Evolutionary conservation across 2,888 invertebrate species (phyloP).

Genomic region (Macaria notata): DNA sequence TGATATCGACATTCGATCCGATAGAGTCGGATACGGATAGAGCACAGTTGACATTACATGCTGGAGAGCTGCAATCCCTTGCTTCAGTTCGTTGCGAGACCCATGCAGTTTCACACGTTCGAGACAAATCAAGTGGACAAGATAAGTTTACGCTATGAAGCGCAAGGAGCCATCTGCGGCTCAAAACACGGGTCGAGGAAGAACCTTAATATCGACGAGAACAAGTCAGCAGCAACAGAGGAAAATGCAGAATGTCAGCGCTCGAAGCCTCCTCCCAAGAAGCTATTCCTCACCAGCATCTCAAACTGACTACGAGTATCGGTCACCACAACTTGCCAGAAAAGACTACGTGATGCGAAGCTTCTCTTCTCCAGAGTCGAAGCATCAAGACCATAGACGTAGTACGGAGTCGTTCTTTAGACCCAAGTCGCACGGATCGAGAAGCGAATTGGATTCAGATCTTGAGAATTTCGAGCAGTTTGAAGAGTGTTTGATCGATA

Average conservation of each 20-base stretch:
- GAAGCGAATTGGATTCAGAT: slow-evolving; percentile 69
- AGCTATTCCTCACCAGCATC: slow-evolving; percentile 70
- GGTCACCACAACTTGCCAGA: slow-evolving; percentile 38
- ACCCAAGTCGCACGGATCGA: slow-evolving; percentile 62
- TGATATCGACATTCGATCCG: slow-evolving; percentile 69
- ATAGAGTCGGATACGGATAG: slow-evolving; percentile 61
- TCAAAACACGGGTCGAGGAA: slow-evolving; percentile 54
- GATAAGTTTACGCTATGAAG: slow-evolving; percentile 49
- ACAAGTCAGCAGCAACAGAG: slow-evolving; percentile 66
- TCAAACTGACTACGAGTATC: slow-evolving; percentile 51
- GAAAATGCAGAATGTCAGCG: slow-evolving; percentile 50
- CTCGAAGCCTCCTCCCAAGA: slow-evolving; percentile 62
- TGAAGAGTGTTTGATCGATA: slow-evolving; percentile 71
- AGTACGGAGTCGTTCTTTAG: slow-evolving; percentile 66
- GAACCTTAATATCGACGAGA: slow-evolving; percentile 67
- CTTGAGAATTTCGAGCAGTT: slow-evolving; percentile 72
- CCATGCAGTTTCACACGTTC: slow-evolving; percentile 56
- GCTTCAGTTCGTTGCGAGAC: slow-evolving; percentile 55
- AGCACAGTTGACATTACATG: slow-evolving; percentile 62
- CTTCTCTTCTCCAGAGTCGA: slow-evolving; percentile 69
- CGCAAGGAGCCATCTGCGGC: slow-evolving; percentile 59
- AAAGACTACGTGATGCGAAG: slow-evolving; percentile 65
- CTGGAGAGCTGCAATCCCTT: slow-evolving; percentile 46
- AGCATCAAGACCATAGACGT: slow-evolving; percentile 56
- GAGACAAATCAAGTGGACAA: slow-evolving; percentile 27